A percentile compares a stretch with the other conserved stretches of the same genome.
These are phyloP conservation scores for Drosophila subobscura DNA, from an alignment of 1,140 invertebrate species.

Conservation along the genomic window DNA sequence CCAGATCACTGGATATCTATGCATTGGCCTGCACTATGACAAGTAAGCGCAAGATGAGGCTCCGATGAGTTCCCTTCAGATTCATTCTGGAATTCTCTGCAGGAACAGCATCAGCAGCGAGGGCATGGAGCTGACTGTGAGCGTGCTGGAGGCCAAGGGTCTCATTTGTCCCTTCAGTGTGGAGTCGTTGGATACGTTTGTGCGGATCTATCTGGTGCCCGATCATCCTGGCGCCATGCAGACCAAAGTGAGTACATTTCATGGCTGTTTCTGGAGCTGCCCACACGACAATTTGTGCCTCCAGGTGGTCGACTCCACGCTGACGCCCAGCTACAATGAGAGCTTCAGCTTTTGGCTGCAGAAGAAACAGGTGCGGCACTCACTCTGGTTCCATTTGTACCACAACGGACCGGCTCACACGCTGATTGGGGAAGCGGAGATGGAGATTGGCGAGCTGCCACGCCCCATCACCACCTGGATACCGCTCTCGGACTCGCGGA, in stretches of 20 bases:
- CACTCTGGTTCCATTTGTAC: conserved; percentile 83
- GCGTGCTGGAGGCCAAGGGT: conserved; percentile 90
- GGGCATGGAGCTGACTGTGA: conserved; percentile 89
- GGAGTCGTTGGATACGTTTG: conserved; percentile 89
- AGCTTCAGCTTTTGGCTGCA: conserved; percentile 89
- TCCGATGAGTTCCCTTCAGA: too few relatives aligned
- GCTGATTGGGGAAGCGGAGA: conserved; percentile 84
- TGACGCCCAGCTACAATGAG: conserved; percentile 89
- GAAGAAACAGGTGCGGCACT: conserved; percentile 72
- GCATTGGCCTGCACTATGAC: conserved; percentile 91
- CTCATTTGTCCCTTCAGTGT: conserved; percentile 86
- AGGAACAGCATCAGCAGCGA: conserved; percentile 84
- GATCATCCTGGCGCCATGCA: conserved; percentile 89
- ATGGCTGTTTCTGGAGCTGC: too few relatives aligned
- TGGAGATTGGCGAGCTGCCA: conserved; percentile 84
- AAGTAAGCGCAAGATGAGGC: conserved; percentile 83
- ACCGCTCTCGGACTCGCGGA: conserved; percentile 83
- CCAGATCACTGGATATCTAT: conserved; percentile 90
- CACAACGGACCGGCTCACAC: conserved; percentile 82
- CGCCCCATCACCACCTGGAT: conserved; percentile 85
- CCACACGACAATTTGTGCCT: too few relatives aligned
- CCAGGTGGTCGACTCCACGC: conserved; percentile 84
- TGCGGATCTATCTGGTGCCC: conserved; percentile 90
- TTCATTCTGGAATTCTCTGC: not conserved
- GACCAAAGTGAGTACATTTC: conserved; percentile 86